Base-by-base conservation (phyloP, 2,888 invertebrate species). In the Drosophila nr. perissopoda region DNA sequence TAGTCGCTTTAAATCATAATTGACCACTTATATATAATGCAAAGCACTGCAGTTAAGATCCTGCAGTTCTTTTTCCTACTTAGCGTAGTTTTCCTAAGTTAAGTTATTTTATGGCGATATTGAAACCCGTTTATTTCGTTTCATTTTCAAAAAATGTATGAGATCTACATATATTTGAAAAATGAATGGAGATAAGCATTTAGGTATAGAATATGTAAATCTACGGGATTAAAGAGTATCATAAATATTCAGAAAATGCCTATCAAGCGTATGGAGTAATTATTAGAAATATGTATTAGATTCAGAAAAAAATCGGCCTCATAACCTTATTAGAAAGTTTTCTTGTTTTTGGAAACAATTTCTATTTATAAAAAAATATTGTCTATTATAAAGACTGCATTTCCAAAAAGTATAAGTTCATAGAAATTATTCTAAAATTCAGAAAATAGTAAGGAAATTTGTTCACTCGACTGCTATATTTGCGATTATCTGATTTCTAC, bases 51-150 rank as follows among this genome's bases (percentile, higher is more conserved):
- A 6, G 2, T 42, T 42, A 42, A 42, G 11, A 5, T 21, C 4
- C 21, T 21, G 2, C 1, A 5, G n/a, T 5, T 42, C 1, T 21
- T 21, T 42, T 31, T 31, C 33, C 10, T 2, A 11, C 11, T 40
- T 11, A 21, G 1, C 21, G 0, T 21, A 21, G 42, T 42, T 11
- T 42, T 42, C 0, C 40, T 42, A 2, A 2, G 0, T 1, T 5
- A 21, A 11, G 11, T 21, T 42, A 42, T 0, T 4, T 27, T 25
- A 8, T 18, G 2, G 38, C 3, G 3, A 18, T 18, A 18, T 38
- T 38, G 3, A 33, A 18, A 18, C 7, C 7, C 2, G 7, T 3
- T 38, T 38, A 18, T 18, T 38, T 18, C 3, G 18, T 38, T 38
- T 18, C 1, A 38, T 38, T 38, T 38, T 18, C 0, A 4, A 10